Percentiles rank a stretch among this genome's conserved stretches.
These are phyloP conservation scores for Platynereis dumerilii DNA, from an alignment of 2,888 invertebrate species.

Conservation along the genomic window DNA sequence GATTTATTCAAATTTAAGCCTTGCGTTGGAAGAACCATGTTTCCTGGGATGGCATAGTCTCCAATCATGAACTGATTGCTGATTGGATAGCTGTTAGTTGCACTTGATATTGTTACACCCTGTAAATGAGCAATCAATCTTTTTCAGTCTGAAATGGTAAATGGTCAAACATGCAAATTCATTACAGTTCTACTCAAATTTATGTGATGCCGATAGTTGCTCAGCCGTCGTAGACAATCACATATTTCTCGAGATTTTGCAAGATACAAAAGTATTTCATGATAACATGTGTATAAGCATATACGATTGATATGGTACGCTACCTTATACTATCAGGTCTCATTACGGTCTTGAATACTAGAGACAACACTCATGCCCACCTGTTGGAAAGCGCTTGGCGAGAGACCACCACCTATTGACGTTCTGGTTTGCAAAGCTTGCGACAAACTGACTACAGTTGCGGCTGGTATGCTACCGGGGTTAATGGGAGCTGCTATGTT, in stretches of 20 bases:
- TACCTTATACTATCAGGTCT: too few species aligned
- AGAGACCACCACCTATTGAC: conserved; percentile 74
- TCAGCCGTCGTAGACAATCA: too few species aligned
- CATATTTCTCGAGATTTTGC: too few species aligned
- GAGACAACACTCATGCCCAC: background rate
- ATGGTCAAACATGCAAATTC: too few species aligned
- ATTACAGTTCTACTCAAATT: too few species aligned
- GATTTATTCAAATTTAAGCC: conserved; percentile 14
- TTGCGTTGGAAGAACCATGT: conserved; percentile 28
- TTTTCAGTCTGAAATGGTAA: too few species aligned
- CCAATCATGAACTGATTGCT: conserved; percentile 75
- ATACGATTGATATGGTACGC: too few species aligned
- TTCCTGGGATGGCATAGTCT: conserved; percentile 69
- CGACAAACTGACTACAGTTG: conserved; percentile 47
- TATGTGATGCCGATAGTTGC: too few species aligned
- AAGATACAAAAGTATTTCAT: too few species aligned
- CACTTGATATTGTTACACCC: background rate
- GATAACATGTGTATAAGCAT: too few species aligned
- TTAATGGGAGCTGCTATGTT: conserved; percentile 56
- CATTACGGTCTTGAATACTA: too few species aligned
- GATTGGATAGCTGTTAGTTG: conserved; percentile 21
- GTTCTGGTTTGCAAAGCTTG: conserved; percentile 57
- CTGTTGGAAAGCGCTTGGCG: conserved; percentile 70
- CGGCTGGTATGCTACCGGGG: conserved; percentile 59
- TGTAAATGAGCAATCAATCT: too few species aligned